Evolutionary conservation across 2,113 vertebrate genomes (phyloP).

Genomic region (Puma concolor): DNA sequence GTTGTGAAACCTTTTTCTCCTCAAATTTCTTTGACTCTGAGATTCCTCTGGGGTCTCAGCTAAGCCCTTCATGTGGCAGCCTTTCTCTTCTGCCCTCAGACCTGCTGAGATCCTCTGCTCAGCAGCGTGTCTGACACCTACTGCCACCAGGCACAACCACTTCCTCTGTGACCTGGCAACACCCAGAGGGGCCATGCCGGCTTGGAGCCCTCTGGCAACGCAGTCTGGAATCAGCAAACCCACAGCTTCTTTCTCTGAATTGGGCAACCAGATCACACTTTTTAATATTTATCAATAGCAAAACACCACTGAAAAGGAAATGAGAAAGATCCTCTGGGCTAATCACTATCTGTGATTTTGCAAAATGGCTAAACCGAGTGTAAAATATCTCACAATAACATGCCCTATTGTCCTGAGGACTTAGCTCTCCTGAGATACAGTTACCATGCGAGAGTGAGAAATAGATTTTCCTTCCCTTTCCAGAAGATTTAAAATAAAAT

Average conservation of each 20-base stretch:
- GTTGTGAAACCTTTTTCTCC: conserved; percentile 58
- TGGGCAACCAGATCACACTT: neutral
- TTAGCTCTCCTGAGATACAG: neutral
- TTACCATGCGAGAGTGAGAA: neutral
- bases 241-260: neutral
- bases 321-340: neutral
- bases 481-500: conserved; percentile 28
- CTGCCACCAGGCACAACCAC: neutral
- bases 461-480: neutral
- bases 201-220: neutral
- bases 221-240: neutral
- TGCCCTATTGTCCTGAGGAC: neutral
- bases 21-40: conserved; percentile 66
- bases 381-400: neutral
- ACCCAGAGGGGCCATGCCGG: neutral
- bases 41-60: conserved; percentile 1
- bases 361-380: neutral
- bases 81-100: conserved; percentile 60
- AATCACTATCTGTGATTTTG: neutral
- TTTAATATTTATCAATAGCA: conserved; percentile 35
- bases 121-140: conserved; percentile 51
- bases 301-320: neutral
- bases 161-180: neutral
- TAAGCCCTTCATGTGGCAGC: conserved; percentile 34
- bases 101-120: conserved; percentile 57